Percentiles rank a stretch among this genome's conserved stretches.
Conservation (phyloP, 1,140 invertebrate species). For the Papilio glaucus region DNA sequence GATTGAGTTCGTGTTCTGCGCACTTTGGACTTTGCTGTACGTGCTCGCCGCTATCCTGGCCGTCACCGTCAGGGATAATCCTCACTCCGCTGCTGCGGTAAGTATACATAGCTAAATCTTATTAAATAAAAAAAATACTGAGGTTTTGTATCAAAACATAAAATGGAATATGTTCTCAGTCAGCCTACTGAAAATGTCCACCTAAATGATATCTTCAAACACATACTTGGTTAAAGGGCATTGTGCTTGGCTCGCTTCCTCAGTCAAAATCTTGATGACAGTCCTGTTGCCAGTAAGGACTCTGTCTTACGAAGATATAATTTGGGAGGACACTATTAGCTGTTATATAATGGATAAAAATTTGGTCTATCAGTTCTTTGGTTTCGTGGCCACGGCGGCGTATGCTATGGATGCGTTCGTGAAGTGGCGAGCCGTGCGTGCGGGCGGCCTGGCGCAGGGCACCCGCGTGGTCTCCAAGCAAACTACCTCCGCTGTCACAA, state of each 20-base stretch:
- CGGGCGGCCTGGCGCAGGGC: constrained; percentile 90
- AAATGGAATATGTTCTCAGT: no score
- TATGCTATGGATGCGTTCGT: constrained; percentile 91
- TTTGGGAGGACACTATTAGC: no score
- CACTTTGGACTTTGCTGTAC: constrained; percentile 88
- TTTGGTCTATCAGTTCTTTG: constrained; percentile 88
- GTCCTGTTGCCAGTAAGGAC: no score
- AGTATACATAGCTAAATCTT: constrained; percentile 75
- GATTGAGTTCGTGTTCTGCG: constrained; percentile 91
- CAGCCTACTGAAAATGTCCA: no score
- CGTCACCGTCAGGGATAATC: constrained; percentile 84
- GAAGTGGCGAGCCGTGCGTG: constrained; percentile 87
- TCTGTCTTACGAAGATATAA: no score
- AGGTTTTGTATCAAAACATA: no score
- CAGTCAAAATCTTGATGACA: no score
- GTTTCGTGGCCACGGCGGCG: constrained; percentile 89
- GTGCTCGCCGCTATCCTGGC: constrained; percentile 87
- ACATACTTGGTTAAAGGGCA: no score
- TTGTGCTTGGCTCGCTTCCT: no score
- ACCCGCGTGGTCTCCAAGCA: constrained; percentile 86
- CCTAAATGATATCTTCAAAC: no score
- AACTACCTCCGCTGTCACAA: constrained; percentile 67
- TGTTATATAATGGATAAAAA: not conserved
- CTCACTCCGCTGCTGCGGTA: constrained; percentile 87
- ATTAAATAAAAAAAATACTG: no score